Percentiles rank a stretch among this genome's conserved stretches.
Evolutionary conservation across 2,113 vertebrate genomes (phyloP).

Genomic region (Hipposideros armiger): DNA sequence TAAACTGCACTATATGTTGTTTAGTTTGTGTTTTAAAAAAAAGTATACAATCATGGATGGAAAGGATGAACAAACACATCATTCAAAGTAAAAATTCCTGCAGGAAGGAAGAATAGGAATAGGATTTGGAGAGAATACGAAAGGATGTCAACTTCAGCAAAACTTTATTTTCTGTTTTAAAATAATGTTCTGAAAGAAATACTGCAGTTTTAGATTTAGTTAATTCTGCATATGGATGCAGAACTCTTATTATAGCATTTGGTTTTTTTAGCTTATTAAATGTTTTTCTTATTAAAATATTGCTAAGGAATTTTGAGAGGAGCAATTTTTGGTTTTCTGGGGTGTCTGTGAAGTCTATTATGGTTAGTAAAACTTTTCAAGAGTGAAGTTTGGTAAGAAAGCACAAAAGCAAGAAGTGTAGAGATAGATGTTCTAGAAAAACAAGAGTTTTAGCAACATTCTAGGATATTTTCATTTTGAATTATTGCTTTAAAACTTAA

Average conservation of each 20-base stretch:
- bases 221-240: background rate
- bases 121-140: constrained; percentile 2
- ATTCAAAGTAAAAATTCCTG: constrained; percentile 38
- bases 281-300: constrained; percentile 44
- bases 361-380: background rate
- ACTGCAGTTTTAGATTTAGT: constrained; percentile 23
- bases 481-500: constrained; percentile 10
- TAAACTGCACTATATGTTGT: background rate
- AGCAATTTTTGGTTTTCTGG: background rate
- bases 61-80: background rate
- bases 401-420: background rate
- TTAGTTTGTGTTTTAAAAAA: background rate
- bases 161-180: constrained; percentile 15
- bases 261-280: background rate
- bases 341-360: background rate
- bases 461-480: constrained; percentile 41
- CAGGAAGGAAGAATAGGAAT: background rate
- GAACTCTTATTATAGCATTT: background rate
- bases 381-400: background rate
- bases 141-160: background rate
- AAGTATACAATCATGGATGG: background rate
- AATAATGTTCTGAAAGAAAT: constrained; percentile 1
- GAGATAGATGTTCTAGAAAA: background rate
- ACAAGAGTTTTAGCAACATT: background rate
- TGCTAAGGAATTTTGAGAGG: background rate